Evolutionary conservation across 2,888 invertebrate genomes (phyloP), one percentile per base, ranked within the genome.

Genomic region (Allacma fusca): DNA sequence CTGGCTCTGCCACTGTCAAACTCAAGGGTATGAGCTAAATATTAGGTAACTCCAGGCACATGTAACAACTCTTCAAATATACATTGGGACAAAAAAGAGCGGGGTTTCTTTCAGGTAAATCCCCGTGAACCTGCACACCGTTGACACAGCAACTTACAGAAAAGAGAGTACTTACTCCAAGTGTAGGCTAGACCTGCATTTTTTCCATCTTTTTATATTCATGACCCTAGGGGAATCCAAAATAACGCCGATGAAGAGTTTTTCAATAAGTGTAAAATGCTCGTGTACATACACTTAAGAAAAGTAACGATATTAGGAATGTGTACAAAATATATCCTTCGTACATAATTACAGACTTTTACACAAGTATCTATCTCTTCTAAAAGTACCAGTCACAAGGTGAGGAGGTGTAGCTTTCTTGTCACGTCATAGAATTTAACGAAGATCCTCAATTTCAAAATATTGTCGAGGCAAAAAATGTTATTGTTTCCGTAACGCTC

Each of bases 351-450:
- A 34, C 34, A 4, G 4, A 34, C 34, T 7, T 4, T 34, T 7
- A 34, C 9, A 34, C 4, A 34, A 9, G 67, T 26, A 67, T 19
- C 26, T 28, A 67, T n/a, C 28, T 28, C 16, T 62, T 24, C 62
- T 23, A 26, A 62, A 24, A 9, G n/a, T 24, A 26, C 24, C 2
- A 50, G 34, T 9, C 62, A 44, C 19, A 19, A 74, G 74, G 64
- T 43, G 65, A 74, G 34, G 28, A 62, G 74, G 64, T 34, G 73
- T 57, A 40, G 64, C 43, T 74, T 74, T 73, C 43, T 65, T 65
- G 74, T 74, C 74, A 74, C 44, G 74, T 74, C 74, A 65, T 74
- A 74, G n/a, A 65, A 62, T 74, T 74, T 74, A 74, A 74, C 65
- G 74, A 74, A 62, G 62, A 62, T 26, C 24, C 24, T 26, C 23